Evolutionary conservation across 2,113 vertebrate genomes (phyloP), one percentile per base, ranked within the genome.

Genomic region (Sigmodon hispidus): DNA sequence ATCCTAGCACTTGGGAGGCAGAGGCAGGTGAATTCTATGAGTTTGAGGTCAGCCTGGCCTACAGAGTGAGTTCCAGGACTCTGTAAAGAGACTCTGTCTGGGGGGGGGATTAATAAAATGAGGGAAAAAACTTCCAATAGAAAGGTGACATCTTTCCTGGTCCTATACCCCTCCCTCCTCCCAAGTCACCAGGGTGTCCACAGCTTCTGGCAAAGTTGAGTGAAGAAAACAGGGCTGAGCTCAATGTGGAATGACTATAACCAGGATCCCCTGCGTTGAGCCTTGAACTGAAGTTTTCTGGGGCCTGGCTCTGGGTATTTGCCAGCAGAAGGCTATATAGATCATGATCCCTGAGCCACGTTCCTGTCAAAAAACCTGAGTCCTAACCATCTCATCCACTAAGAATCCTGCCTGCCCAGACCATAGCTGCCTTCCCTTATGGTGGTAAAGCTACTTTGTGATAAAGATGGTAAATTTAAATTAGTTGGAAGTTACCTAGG

Each of bases 261-360:
- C 31, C 15, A 70, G 91, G 76, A 69, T 43, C 36, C 63, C 36
- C 72, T 40, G n/a, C 45, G 57, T 84, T 90, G 52, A n/a, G 57
- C 45, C 50, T 84, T 90, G 52, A n/a, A 52, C 79, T 29, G 55
- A 11, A 65, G 29, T 3, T 55, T 65, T 61, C 16, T 83, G 4
- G 2, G 50, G 16, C 84, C 67, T 77, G 81, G 31, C 29, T 65
- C 3, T 86, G 57, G 55, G 70, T 80, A 7, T 69, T 73, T 48
- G 22, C 1, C 45, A 87, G 43, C 24, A 93, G 63, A 95, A 95
- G 11, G 55, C 69, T 89, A 84, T 89, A 84, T 43, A 40, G 79
- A n/a, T 85, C 52, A 77, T 5, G 19, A 80, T 84, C 63, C 55
- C 59, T 76, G 76, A 85, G 52, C 8, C 55, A 50, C 59, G 59